Conservation (phyloP, 2,113 vertebrate genomes). For the Pygoscelis adeliae region DNA sequence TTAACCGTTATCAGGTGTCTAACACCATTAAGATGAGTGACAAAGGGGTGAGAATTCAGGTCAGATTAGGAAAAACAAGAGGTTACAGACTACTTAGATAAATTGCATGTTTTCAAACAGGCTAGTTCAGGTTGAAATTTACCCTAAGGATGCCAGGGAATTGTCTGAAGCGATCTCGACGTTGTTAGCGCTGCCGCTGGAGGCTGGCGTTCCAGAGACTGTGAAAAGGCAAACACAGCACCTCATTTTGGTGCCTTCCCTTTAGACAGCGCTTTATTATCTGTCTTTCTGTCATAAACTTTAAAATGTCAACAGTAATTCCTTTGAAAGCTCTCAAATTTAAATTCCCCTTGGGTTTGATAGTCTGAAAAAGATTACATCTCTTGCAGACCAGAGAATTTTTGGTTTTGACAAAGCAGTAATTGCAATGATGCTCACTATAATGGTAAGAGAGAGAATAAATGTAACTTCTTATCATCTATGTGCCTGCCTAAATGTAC, state of each 20-base stretch:
- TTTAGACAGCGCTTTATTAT: background rate
- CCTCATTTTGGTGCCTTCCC: background rate
- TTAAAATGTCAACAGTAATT: background rate
- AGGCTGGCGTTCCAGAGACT: background rate
- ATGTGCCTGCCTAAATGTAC: background rate
- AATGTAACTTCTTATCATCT: background rate
- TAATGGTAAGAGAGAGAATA: background rate
- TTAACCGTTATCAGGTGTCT: conserved; percentile 55
- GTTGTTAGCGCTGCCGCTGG: background rate
- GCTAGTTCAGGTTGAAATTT: conserved; percentile 24
- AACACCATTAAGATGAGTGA: background rate
- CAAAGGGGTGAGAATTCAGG: conserved; percentile 34
- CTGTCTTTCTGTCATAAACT: background rate
- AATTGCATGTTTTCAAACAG: background rate
- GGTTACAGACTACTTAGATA: background rate
- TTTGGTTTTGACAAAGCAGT: background rate
- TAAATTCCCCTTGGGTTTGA: background rate
- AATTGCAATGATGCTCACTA: background rate
- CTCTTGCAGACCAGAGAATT: background rate
- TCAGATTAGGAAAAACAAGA: conserved; percentile 20
- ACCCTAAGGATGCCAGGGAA: background rate
- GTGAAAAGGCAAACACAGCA: background rate
- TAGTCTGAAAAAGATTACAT: background rate
- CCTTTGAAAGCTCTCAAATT: background rate
- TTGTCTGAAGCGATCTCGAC: background rate